Evolutionary conservation across 2,888 invertebrate genomes (phyloP), one percentile per base, ranked within the genome.

Genomic region (Lepidochrysops patricia): DNA sequence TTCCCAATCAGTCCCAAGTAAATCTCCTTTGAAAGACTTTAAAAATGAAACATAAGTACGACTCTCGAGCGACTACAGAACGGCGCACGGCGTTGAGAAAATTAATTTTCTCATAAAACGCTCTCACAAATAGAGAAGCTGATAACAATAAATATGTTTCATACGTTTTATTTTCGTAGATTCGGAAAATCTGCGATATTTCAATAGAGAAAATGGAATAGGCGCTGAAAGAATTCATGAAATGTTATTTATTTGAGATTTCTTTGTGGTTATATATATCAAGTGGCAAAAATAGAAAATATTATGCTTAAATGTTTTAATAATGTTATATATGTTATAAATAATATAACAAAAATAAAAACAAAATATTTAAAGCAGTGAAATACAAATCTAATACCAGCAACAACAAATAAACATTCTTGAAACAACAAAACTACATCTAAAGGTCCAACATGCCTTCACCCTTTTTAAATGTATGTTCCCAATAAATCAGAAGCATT

Each of bases 1-100:
- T 81, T 79, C 75, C 79, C 79, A 82, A 86, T 84, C 84, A 85
- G 81, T 80, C 79, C 77, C 79, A 77, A 80, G 76, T 78, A 74
- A 80, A 84, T 80, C 80, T 78, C 75, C 74, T 82, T 76, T 81
- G 74, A 80, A 76, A 78, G 74, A 79, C 79, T 85, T 81, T 78
- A 78, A 83, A 77, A 83, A 80, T 76, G 74, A 72, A 75, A 72
- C 75, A 72, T 71, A 71, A 77, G 73, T 79, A 75, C 72, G 70
- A 71, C 73, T 76, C 50, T 57, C 60, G 65, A 62, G 63, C 64
- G 65, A 64, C 64, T 60, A 58, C 34, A 50, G 5, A 32, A 32
- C 48, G 34, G 58, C 57, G 61, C 57, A 32, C 48, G 34, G 58
- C 57, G 61, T 58, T 43, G 59, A 49, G 57, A 58, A 61, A 61